Evolutionary conservation across 2,113 vertebrate genomes (phyloP), one percentile per base, ranked within the genome.

Genomic region (Erythrolamprus reginae): DNA sequence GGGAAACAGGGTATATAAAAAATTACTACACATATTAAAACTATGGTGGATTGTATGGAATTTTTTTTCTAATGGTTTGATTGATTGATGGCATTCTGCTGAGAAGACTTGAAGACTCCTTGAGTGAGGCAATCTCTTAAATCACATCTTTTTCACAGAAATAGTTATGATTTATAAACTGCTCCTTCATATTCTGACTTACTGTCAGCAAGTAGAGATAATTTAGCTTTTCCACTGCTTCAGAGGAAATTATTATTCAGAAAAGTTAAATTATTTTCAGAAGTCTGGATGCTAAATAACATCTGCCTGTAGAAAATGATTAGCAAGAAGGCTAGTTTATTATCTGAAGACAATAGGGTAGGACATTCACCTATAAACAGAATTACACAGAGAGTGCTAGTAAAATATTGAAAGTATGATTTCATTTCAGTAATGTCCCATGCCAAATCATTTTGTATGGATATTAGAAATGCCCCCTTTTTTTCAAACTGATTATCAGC

Each of bases 361-460:
- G 45, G 5, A 93, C 58, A 70, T n/a, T 61, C 38, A 13, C 7
- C 82, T 5, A 47, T 24, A 45, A 61, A 94, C 93, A 94, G 94
- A 93, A 92, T 83, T 94, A 90, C 94, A 95, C 77, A 38, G 94
- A 42, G 93, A 53, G 82, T 55, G 93, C 92, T 90, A 92, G 90
- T 96, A 94, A 96, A 96, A 95, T 94, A 95, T 94, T 96, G 94
- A 94, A 91, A 65, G 87, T 87, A 53, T 24, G 89, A 90, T 96
- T 93, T 92, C 88, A 47, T n/a, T 90, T 89, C 91, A 88, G 45
- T 13, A 42, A 85, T 51, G 38, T 89, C 50, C 42, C 56, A 70
- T 84, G 33, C 89, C 89, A 92, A 91, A 93, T 95, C 17, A 42
- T 86, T 61, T 91, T 93, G 89, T 90, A 86, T 92, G 26, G 48